Base-by-base conservation (phyloP, 2,113 vertebrate genomes). In the Cynoglossus semilaevis region DNA sequence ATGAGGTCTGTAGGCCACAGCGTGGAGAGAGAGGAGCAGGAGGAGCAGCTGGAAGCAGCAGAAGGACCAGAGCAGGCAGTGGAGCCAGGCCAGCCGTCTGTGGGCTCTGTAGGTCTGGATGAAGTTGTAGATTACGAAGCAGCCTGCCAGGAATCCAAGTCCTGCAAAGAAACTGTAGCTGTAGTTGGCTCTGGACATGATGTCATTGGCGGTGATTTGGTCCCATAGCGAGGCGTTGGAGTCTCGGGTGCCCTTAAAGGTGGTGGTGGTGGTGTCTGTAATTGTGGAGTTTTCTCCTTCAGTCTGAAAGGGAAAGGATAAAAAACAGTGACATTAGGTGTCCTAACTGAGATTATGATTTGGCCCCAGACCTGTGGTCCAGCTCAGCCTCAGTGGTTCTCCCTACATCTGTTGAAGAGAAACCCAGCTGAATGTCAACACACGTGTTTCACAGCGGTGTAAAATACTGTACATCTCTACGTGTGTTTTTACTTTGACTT, bases 21-120 rank as follows among this genome's bases (percentile, higher is more conserved):
- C 66, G 4, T 88, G 91, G n/a, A 93, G 78, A 0, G 92, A 94
- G 1, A 93, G 77, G 22, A 94, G 51, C 7, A 92, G 79, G 15
- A 90, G 78, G 9, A 90, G 52, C 37, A 92, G 49, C 13, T 92
- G 87, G n/a, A 88, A 80, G 64, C 88, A 17, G 1, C 84, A 88
- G 49, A 93, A 90, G 16, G 70, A 74, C 17, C 82, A 80, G 54
- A 94, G 81, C 46, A 90, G 18, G 1, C 68, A 43, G 65, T 91
- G 86, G 38, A 91, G 68, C 67, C 76, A 83, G 18, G 82, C 74
- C 40, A 88, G 66, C 8, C 9, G 56, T 11, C 47, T 58, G 0
- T 63, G 50, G 17, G 72, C 66, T 8, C 82, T 40, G 41, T 83
- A 89, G 15, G 87, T 90, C 70, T 77, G 84, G 12, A 85, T n/a